These are phyloP conservation scores for Pontoporia blainvillei DNA, from an alignment of 2,113 vertebrate genomes.

Conservation along the genomic window DNA sequence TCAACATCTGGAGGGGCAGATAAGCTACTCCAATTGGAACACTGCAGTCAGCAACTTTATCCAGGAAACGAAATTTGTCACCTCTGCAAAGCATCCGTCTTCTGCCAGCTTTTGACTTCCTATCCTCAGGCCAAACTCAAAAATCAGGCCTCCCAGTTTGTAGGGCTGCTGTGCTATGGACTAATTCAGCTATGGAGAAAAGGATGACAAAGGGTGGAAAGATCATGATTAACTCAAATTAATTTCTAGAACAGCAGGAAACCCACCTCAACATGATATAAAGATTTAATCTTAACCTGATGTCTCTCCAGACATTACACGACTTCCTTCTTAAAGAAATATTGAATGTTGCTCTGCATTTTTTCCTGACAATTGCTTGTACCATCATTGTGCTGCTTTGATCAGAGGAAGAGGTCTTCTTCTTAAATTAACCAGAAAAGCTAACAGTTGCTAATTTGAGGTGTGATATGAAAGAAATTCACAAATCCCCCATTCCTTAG, in stretches of 20 bases:
- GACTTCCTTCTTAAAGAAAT: conserved; percentile 47
- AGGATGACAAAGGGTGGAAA: not conserved
- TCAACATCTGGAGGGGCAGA: conserved; percentile 73
- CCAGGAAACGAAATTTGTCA: conserved; percentile 69
- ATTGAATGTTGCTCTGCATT: not conserved
- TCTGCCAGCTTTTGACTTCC: conserved; percentile 67
- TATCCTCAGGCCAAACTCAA: conserved; percentile 54
- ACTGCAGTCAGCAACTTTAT: conserved; percentile 71
- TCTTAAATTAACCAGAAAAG: conserved; percentile 3
- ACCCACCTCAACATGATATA: conserved; percentile 63
- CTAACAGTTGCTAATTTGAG: not conserved
- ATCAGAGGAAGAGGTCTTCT: not conserved
- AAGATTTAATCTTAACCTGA: conserved; percentile 64
- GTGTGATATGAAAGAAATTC: not conserved
- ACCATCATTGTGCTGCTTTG: not conserved
- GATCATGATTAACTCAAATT: conserved; percentile 56
- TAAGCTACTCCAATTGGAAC: conserved; percentile 67
- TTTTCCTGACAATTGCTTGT: not conserved
- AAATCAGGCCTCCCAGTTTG: conserved; percentile 47
- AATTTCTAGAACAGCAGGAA: conserved; percentile 63
- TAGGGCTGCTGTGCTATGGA: not conserved
- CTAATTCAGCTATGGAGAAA: not conserved
- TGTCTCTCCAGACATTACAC: not conserved
- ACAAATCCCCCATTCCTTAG: not conserved
- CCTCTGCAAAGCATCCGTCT: conserved; percentile 67